Evolutionary conservation across 2,113 vertebrate species (phyloP), one percentile per base, ranked within the genome.

Genomic region (Naja naja): DNA sequence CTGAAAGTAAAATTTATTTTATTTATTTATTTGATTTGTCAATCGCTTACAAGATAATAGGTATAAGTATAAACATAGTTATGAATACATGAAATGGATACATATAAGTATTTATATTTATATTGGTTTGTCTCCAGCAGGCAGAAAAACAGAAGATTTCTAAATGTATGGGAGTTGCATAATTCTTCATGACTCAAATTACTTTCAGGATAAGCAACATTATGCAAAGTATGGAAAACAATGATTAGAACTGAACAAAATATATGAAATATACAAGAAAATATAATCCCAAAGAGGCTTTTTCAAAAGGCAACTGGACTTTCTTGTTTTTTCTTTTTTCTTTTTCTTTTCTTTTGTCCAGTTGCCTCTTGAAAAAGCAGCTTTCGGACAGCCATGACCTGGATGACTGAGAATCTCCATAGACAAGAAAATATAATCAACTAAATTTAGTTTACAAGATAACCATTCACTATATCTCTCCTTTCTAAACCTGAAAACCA

Each of bases 71-170:
- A n/a, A n/a, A n/a, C n/a, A n/a, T n/a, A n/a, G n/a, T n/a, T n/a
- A n/a, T n/a, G n/a, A n/a, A n/a, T n/a, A n/a, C n/a, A n/a, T n/a
- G n/a, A n/a, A n/a, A n/a, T n/a, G n/a, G n/a, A n/a, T n/a, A n/a
- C n/a, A n/a, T n/a, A n/a, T n/a, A n/a, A n/a, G n/a, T n/a, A n/a
- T n/a, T n/a, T n/a, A n/a, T n/a, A n/a, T n/a, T n/a, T n/a, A n/a
- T n/a, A n/a, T 9, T 0, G 49, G 93, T 64, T 93, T 55, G 56
- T 92, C 53, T 52, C 39, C 47, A 85, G 3, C 5, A 2, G 43
- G 90, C 12, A 91, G 91, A 56, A 1, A 94, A 94, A 93, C 2
- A 92, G 18, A 90, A 94, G 93, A 23, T n/a, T 23, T 91, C 88
- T 55, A 39, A 90, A 18, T n/a, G 90, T 56, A 94, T 92, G 10